Evolutionary conservation across 2,888 invertebrate species (phyloP).

Genomic region (Dyspetes luteomarginatus): DNA sequence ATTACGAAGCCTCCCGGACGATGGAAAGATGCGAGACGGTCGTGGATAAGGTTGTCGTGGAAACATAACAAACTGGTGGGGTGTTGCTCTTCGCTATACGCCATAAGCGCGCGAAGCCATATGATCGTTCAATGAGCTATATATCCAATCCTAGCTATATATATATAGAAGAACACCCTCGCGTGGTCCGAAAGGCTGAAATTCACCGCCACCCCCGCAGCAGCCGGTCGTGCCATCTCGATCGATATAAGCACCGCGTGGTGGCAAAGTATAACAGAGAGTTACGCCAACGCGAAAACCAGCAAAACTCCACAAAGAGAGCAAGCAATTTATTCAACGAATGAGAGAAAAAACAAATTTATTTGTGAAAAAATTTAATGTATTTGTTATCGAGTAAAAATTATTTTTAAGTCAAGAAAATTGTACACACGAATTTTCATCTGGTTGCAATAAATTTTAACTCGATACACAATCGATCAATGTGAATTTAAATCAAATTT

Average conservation of each 20-base stretch:
- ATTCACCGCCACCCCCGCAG: conserved; percentile 64
- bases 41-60: conserved; percentile 62
- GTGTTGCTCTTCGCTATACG: conserved; percentile 47
- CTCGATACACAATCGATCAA: background rate
- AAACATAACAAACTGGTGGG: conserved; percentile 61
- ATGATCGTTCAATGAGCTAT: conserved; percentile 64
- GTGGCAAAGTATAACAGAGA: conserved; percentile 6
- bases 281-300: conserved; percentile 11
- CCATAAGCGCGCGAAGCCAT: conserved; percentile 72
- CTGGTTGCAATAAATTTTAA: background rate
- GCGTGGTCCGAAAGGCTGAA: conserved; percentile 59
- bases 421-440: too few relatives aligned
- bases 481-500: background rate
- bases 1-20: conserved; percentile 31
- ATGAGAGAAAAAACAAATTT: background rate
- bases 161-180: conserved; percentile 19
- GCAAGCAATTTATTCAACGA: background rate
- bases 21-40: conserved; percentile 18
- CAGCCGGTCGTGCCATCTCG: conserved; percentile 69
- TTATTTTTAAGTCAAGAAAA: background rate
- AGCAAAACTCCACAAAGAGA: background rate
- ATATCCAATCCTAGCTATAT: conserved; percentile 1
- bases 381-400: background rate
- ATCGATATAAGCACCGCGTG: conserved; percentile 70
- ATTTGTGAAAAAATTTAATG: background rate